phyloP scores from a whole-genome alignment of 2,888 invertebrate species.

The Mesorhabditis belari region DNA sequence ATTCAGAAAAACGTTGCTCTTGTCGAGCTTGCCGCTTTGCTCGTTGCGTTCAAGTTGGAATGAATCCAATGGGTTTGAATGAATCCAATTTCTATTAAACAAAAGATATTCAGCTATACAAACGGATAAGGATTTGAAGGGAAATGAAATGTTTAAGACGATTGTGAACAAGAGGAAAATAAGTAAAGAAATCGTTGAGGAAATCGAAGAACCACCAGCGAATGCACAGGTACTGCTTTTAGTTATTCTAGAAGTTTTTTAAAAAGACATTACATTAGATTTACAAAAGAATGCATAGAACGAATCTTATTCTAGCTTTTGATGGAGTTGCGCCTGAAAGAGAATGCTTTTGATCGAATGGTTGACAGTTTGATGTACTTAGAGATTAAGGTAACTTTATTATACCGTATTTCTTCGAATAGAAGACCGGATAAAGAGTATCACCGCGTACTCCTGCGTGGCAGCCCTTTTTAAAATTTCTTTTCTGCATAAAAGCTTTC shows the following conservation, averaged over 20 bases:
- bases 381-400: slow-evolving; percentile 22
- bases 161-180: neutral
- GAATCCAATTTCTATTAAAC: slow-evolving; percentile 3
- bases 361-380: slow-evolving; percentile 26
- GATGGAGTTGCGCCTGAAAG: slow-evolving; percentile 1
- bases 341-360: slow-evolving; percentile 10
- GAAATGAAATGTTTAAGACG: neutral
- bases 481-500: too few relatives aligned
- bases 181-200: neutral
- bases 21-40: slow-evolving; percentile 25
- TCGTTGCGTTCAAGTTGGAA: slow-evolving; percentile 28
- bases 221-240: neutral
- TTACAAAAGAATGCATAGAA: too few relatives aligned
- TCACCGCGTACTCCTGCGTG: too few relatives aligned
- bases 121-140: neutral
- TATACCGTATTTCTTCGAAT: too few relatives aligned
- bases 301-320: neutral
- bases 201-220: neutral
- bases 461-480: too few relatives aligned
- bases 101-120: neutral
- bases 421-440: too few relatives aligned
- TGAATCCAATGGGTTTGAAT: slow-evolving; percentile 21
- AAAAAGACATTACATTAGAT: too few relatives aligned
- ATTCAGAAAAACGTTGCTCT: slow-evolving; percentile 22
- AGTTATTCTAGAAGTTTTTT: too few relatives aligned